A percentile compares a stretch with the other conserved stretches of the same genome.
Evolutionary conservation across 2,797 vertebrate genomes (phyloP).

Genomic region (Dromococcyx pavoninus): DNA sequence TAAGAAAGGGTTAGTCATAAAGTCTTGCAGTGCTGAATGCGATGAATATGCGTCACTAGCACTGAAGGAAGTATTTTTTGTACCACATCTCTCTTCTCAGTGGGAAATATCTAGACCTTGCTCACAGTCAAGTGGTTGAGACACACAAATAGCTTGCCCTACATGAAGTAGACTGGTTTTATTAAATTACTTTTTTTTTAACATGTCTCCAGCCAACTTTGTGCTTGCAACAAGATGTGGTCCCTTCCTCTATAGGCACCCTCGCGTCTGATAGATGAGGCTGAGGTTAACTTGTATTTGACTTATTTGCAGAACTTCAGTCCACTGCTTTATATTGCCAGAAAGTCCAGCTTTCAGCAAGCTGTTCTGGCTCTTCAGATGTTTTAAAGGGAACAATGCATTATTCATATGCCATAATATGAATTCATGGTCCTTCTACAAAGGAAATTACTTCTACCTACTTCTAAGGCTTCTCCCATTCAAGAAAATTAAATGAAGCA

Average conservation of each 20-base stretch:
- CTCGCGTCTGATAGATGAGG: not conserved
- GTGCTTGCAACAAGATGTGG: not conserved
- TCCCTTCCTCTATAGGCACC: not conserved
- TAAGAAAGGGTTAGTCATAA: not conserved
- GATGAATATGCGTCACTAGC: not conserved
- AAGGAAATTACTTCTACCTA: constrained; percentile 71
- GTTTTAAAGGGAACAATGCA: constrained; percentile 64
- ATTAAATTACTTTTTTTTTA: not conserved
- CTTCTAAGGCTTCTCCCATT: constrained; percentile 59
- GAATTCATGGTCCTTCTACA: constrained; percentile 47
- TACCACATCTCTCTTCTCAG: not conserved
- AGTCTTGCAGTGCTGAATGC: not conserved
- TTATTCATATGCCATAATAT: constrained; percentile 59
- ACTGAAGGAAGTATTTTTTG: not conserved
- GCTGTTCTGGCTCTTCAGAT: not conserved
- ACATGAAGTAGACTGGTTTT: not conserved
- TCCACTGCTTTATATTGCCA: not conserved
- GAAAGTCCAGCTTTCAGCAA: constrained; percentile 2
- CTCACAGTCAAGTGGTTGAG: not conserved
- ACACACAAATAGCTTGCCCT: not conserved
- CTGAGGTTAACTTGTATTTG: not conserved
- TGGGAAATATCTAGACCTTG: not conserved
- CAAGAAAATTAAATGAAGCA: constrained; percentile 59
- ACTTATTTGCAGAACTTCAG: not conserved
- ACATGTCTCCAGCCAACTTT: not conserved